Percentiles rank a stretch among this genome's conserved stretches.
Evolutionary conservation across 2,113 vertebrate genomes (phyloP).

Genomic region (Oceanodroma tethys): DNA sequence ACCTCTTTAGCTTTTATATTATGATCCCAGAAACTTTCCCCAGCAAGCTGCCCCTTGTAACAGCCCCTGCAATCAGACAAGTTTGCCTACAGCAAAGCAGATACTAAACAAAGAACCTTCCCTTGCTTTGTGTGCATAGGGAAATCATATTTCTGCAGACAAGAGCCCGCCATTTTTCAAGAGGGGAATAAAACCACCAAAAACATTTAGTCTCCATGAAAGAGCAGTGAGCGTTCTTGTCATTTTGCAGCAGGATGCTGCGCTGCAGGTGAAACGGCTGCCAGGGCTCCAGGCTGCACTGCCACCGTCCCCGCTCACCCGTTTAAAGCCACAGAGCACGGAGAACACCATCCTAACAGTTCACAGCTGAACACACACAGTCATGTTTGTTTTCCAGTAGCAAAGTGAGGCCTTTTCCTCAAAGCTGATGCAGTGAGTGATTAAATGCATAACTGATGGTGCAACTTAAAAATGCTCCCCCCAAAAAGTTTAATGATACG

Average conservation of each 20-base stretch:
- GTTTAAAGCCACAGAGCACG: background rate
- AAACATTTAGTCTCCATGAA: background rate
- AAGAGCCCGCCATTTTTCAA: background rate
- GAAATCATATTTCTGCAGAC: background rate
- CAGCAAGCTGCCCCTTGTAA: background rate
- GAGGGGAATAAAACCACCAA: background rate
- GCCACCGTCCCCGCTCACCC: rapidly evolving
- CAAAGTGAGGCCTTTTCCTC: rapidly evolving
- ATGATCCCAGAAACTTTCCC: background rate
- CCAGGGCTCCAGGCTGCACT: background rate
- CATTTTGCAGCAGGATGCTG: background rate
- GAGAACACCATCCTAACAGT: background rate
- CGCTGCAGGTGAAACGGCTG: background rate
- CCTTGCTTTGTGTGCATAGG: background rate
- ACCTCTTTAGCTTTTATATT: background rate
- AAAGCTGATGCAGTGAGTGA: background rate
- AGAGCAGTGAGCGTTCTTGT: background rate
- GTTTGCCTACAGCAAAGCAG: background rate
- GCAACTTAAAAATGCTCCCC: background rate
- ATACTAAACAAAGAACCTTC: background rate
- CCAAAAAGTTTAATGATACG: rapidly evolving
- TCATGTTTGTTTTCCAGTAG: background rate
- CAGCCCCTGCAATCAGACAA: background rate
- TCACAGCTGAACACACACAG: background rate
- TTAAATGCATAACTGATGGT: background rate